Evolutionary conservation across 2,888 invertebrate species (phyloP).

Genomic region (Melangyna quadrimaculata): DNA sequence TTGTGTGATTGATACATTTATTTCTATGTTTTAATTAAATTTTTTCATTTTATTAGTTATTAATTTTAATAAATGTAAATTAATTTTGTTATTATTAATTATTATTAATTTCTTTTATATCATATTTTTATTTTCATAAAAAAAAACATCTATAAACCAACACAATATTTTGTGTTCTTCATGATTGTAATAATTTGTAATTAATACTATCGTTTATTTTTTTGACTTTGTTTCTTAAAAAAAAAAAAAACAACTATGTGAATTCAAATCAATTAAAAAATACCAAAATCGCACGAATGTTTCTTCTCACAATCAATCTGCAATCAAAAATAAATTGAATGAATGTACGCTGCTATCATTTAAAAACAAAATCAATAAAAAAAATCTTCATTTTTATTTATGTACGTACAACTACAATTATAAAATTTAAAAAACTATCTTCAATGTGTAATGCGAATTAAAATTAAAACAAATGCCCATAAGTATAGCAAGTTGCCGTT

Average conservation of each 20-base stretch:
- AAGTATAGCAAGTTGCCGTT: conserved; percentile 75
- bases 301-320: conserved; percentile 49
- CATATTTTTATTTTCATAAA: conserved; percentile 55
- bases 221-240: conserved; percentile 53
- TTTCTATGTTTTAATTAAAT: conserved; percentile 4
- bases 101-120: conserved; percentile 35
- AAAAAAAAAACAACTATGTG: conserved; percentile 43
- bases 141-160: conserved; percentile 41
- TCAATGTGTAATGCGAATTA: conserved; percentile 61
- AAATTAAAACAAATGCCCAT: conserved; percentile 71
- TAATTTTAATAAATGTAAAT: neutral
- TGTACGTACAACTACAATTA: conserved; percentile 18
- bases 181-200: conserved; percentile 58
- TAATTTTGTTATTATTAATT: conserved; percentile 5
- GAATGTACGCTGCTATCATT: conserved; percentile 49
- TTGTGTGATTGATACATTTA: neutral
- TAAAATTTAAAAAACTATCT: conserved; percentile 5
- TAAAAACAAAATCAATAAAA: conserved; percentile 3
- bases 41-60: conserved; percentile 11
- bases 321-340: conserved; percentile 29
- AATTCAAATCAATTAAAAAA: conserved; percentile 21
- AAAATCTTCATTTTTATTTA: neutral
- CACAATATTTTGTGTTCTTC: conserved; percentile 46
- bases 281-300: conserved; percentile 41
- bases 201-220: conserved; percentile 69